phyloP scores from a whole-genome alignment of 2,888 invertebrate genomes.

The Chalcis sispes region DNA sequence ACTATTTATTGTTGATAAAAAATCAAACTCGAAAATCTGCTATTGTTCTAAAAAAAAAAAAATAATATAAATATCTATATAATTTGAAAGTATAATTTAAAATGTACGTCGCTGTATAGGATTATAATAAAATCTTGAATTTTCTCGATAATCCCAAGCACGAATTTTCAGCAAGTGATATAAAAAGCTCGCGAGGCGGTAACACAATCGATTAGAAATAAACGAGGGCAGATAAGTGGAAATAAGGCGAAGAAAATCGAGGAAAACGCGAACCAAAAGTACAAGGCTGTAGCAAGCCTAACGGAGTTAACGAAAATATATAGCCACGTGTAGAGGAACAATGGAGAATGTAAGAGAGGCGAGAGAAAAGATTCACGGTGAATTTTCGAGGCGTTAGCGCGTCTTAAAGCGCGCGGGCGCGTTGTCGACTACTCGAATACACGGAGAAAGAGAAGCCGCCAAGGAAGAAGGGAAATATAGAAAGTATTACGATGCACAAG shows the following conservation, averaged over 20 bases:
- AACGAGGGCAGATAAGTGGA: neutral
- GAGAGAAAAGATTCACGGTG: no score
- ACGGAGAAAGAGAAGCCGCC: neutral
- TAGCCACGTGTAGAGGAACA: no score
- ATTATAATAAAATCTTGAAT: no score
- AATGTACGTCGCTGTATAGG: no score
- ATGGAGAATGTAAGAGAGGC: no score
- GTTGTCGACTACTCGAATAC: neutral
- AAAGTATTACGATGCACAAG: no score
- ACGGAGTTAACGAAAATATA: conserved; percentile 35
- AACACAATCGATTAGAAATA: neutral
- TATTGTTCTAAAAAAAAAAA: no score
- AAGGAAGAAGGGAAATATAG: conserved; percentile 41
- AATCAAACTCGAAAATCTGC: no score
- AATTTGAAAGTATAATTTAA: no score
- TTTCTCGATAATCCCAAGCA: neutral
- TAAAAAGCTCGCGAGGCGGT: neutral
- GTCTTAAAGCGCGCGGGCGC: conserved; percentile 13
- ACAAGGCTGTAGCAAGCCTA: conserved; percentile 7
- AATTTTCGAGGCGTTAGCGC: conserved; percentile 41
- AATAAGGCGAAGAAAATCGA: neutral
- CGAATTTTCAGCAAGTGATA: neutral
- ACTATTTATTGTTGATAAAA: no score
- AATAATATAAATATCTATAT: no score
- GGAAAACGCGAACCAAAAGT: neutral